Evolutionary conservation across 2,113 vertebrate species (phyloP).

Genomic region (Cyanistes caeruleus): DNA sequence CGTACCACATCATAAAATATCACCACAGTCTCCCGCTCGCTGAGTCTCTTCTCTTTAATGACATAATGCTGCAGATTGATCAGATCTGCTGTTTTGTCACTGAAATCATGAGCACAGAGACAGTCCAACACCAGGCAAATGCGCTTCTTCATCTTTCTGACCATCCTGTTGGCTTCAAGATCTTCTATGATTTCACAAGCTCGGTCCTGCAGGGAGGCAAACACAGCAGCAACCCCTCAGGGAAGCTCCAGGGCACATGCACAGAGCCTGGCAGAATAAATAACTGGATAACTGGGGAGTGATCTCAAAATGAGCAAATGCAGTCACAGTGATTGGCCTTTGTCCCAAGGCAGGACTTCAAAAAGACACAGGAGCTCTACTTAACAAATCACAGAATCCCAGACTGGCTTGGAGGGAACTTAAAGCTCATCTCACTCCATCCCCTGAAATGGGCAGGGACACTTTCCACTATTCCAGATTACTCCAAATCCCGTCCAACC

Average conservation of each 20-base stretch:
- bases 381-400: not conserved
- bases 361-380: not conserved
- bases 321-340: not conserved
- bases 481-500: not conserved
- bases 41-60: conserved; percentile 96
- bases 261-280: not conserved
- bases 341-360: not conserved
- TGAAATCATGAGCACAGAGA: conserved; percentile 96
- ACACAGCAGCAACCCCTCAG: not conserved
- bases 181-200: conserved; percentile 94
- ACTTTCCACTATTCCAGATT: not conserved
- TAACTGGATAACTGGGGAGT: not conserved
- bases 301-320: not conserved
- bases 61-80: conserved; percentile 99
- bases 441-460: not conserved
- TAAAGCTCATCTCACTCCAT: not conserved
- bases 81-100: conserved; percentile 94
- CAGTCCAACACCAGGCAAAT: conserved; percentile 98
- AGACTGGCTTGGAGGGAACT: not conserved
- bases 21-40: conserved; percentile 94
- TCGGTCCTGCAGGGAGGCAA: conserved; percentile 82
- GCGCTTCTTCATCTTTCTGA: conserved; percentile 93
- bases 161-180: conserved; percentile 85
- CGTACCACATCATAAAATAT: conserved; percentile 98
- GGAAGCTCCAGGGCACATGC: not conserved